These are phyloP conservation scores for Lepisosteus osseus DNA, from an alignment of 2,113 vertebrate genomes.

Conservation along the genomic window DNA sequence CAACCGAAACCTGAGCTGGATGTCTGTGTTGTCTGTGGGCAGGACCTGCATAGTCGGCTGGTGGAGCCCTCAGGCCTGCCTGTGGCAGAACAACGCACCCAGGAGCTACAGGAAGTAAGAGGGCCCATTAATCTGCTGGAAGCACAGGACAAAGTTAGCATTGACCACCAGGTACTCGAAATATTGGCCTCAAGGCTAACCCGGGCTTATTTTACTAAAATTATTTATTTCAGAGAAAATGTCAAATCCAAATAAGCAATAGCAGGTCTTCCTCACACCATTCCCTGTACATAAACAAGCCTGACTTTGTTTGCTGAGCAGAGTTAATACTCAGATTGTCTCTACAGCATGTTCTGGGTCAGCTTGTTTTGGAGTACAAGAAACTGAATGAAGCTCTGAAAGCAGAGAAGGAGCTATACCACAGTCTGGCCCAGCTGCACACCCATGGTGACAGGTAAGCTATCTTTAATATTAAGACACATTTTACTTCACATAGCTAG, in stretches of 20 bases:
- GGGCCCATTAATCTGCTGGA: constrained; percentile 65
- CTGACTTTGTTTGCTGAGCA: neutral
- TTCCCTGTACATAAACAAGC: no score
- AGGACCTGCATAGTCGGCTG: constrained; percentile 84
- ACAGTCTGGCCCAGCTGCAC: constrained; percentile 77
- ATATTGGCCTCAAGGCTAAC: neutral
- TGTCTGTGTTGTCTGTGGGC: constrained; percentile 31
- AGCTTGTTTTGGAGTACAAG: constrained; percentile 77
- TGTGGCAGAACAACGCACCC: constrained; percentile 76
- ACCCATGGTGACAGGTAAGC: constrained; percentile 74
- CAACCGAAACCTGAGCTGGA: neutral
- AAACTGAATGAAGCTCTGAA: constrained; percentile 82
- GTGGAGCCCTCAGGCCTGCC: constrained; percentile 77
- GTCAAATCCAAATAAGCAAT: no score
- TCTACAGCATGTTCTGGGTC: constrained; percentile 75
- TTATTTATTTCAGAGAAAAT: no score
- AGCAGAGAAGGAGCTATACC: constrained; percentile 83
- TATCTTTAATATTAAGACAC: no score
- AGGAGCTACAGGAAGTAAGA: constrained; percentile 77
- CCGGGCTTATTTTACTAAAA: neutral
- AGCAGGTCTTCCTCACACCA: no score
- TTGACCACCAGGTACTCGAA: constrained; percentile 67
- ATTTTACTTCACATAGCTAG: no score
- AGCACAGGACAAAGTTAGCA: constrained; percentile 50
- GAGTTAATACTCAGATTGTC: constrained; percentile 19